These are phyloP conservation scores for Hormaphis cornu DNA, from an alignment of 1,140 invertebrate species.

Conservation along the genomic window DNA sequence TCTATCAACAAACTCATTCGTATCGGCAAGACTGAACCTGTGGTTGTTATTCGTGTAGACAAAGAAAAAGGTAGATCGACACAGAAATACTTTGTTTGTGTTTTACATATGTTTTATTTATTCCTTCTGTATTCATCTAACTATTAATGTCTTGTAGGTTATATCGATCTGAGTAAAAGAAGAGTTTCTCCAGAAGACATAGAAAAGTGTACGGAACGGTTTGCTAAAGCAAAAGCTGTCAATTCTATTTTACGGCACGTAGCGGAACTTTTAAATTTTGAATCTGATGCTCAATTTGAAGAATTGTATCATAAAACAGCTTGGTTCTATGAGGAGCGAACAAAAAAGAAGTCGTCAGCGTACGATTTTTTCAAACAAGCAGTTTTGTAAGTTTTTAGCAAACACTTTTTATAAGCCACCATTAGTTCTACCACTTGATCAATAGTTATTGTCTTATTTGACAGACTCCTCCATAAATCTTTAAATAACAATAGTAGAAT, in stretches of 20 bases:
- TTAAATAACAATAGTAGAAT: too few species aligned
- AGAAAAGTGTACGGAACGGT: conserved; percentile 95
- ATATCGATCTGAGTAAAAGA: conserved; percentile 98
- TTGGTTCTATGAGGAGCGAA: conserved; percentile 97
- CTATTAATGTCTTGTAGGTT: conserved; percentile 58
- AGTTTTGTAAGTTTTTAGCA: conserved; percentile 69
- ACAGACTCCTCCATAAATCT: too few species aligned
- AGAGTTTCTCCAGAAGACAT: conserved; percentile 97
- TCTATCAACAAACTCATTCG: conserved; percentile 99
- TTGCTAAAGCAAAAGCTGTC: conserved; percentile 96
- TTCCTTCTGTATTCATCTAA: too few species aligned
- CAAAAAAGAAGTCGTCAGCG: conserved; percentile 88
- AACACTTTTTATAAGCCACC: too few species aligned
- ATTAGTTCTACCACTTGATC: background rate
- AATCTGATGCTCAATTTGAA: conserved; percentile 84
- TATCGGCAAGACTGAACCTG: conserved; percentile 96
- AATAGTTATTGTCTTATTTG: background rate
- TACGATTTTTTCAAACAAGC: conserved; percentile 99
- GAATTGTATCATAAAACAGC: conserved; percentile 96
- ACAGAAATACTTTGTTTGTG: background rate
- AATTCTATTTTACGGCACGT: conserved; percentile 97
- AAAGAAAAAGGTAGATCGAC: conserved; percentile 82
- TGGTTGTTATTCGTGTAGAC: conserved; percentile 98
- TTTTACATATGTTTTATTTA: background rate
- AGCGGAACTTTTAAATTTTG: conserved; percentile 86